Conservation (phyloP, 2,888 invertebrate species). For the Drosophila meridionalis region DNA sequence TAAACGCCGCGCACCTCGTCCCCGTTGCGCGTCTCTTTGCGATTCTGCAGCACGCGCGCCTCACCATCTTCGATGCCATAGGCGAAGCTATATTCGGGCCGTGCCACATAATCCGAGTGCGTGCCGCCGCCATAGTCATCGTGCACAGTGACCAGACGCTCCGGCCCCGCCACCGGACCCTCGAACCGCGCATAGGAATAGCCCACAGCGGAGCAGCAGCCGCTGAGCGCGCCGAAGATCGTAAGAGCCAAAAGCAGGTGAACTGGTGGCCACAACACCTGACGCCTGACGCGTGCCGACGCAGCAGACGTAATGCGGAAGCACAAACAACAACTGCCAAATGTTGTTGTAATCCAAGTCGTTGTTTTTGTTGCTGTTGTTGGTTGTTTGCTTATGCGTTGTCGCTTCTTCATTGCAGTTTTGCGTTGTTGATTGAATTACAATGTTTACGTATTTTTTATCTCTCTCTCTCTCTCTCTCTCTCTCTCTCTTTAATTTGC, state of each 20-base stretch:
- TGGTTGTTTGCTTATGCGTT: slow-evolving; percentile 45
- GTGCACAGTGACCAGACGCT: slow-evolving; percentile 81
- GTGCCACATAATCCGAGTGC: slow-evolving; percentile 90
- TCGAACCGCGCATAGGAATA: slow-evolving; percentile 90
- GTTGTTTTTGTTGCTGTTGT: slow-evolving; percentile 18
- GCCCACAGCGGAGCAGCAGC: slow-evolving; percentile 84
- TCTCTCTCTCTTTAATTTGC: background rate
- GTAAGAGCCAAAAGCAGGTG: slow-evolving; percentile 45
- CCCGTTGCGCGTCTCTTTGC: slow-evolving; percentile 90
- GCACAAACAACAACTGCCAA: slow-evolving; percentile 62
- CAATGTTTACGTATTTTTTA: slow-evolving; percentile 18
- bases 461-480: background rate
- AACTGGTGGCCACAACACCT: slow-evolving; percentile 22
- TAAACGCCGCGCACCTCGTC: slow-evolving; percentile 91
- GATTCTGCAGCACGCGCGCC: slow-evolving; percentile 90
- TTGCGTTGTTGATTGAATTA: slow-evolving; percentile 36
- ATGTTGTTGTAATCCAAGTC: slow-evolving; percentile 14
- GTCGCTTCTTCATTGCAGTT: slow-evolving; percentile 62
- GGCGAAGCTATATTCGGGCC: slow-evolving; percentile 91
- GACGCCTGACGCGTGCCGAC: slow-evolving; percentile 56
- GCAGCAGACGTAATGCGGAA: slow-evolving; percentile 65
- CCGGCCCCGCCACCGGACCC: slow-evolving; percentile 90
- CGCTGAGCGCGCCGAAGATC: slow-evolving; percentile 46
- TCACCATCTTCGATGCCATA: slow-evolving; percentile 91
- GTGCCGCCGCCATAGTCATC: slow-evolving; percentile 81